Evolutionary conservation across 2,888 invertebrate genomes (phyloP).

Genomic region (Xylota sylvarum): DNA sequence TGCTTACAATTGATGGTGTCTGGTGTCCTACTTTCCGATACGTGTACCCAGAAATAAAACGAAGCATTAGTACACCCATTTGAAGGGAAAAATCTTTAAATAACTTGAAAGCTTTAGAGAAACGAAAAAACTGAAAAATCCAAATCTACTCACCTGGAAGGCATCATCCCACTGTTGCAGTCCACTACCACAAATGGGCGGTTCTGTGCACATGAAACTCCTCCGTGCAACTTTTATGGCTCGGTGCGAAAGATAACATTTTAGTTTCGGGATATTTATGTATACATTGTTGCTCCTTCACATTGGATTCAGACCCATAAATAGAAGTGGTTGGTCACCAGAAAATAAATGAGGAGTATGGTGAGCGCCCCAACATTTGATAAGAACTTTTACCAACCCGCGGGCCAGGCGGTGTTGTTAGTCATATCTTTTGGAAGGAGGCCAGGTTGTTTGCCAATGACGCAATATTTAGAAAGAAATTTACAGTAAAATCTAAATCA

Average conservation of each 20-base stretch:
- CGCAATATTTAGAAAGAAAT: slow-evolving; percentile 11
- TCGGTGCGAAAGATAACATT: slow-evolving; percentile 63
- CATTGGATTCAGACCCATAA: slow-evolving; percentile 39
- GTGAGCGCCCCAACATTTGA: slow-evolving; percentile 31
- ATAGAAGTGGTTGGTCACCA: slow-evolving; percentile 51
- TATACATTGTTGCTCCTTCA: slow-evolving; percentile 37
- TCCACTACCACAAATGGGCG: slow-evolving; percentile 25
- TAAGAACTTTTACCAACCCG: slow-evolving; percentile 57
- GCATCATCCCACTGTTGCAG: slow-evolving; percentile 18
- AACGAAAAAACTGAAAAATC: slow-evolving; percentile 14
- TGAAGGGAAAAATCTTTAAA: slow-evolving; percentile 47
- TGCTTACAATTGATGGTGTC: slow-evolving; percentile 12
- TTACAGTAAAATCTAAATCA: slow-evolving; percentile 27
- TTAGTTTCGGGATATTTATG: slow-evolving; percentile 58
- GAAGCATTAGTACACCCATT: neutral
- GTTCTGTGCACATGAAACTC: slow-evolving; percentile 25
- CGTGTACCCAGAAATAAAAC: slow-evolving; percentile 21
- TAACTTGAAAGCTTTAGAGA: slow-evolving; percentile 39
- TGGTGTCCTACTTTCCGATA: slow-evolving; percentile 32
- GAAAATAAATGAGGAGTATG: slow-evolving; percentile 62
- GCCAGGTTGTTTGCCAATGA: slow-evolving; percentile 33
- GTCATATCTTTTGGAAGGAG: slow-evolving; percentile 43
- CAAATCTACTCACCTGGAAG: slow-evolving; percentile 62
- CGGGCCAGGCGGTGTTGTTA: slow-evolving; percentile 14
- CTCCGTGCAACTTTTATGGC: slow-evolving; percentile 27